Evolutionary conservation across 92 coral and sea anemone genomes (phyloP), one percentile per base, ranked within the genome.

Genomic region (Porites evermanni): DNA sequence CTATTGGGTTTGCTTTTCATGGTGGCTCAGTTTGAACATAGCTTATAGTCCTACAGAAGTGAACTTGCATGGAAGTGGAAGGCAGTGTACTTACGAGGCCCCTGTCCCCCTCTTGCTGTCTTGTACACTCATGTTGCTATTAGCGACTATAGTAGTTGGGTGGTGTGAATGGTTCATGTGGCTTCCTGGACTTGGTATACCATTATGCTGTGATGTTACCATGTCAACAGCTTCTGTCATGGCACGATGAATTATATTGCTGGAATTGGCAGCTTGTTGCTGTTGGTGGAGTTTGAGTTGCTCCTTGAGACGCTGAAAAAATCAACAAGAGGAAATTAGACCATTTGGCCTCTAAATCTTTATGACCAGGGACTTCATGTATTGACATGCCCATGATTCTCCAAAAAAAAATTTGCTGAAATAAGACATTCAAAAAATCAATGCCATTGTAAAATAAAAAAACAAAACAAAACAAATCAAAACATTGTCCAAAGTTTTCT

Each of bases 171-270:
- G 92, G 70, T 80, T 67, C 8, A 87, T 87, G 53, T 83, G 71
- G 16, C 58, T 84, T 17, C 72, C 86, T 12, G 88, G 90, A n/a
- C 93, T 67, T 16, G 95, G 72, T 1, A 94, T 72, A 12, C 95
- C 98, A 85, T 92, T 94, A 67, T 81, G 89, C 44, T 94, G 93
- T 17, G 96, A 84, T 44, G 96, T 94, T 13, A 92, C 95, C 95
- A 90, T 92, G 75, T 94, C 98, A 20, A 92, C 99, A 29, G 99
- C 99, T 85, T 97, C 99, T 13, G 96, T 94, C 98, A 97, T 95
- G 29, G 99, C 99, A 38, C 91, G 98, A 77, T 90, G 96, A 66
- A 97, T 95, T 69, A 97, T 97, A 79, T 97, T 95, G 20, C 74
- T 75, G 21, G 86, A 87, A 24, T 90, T 81, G 20, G 75, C 88